Evolutionary conservation across 2,888 invertebrate species (phyloP), one percentile per base, ranked within the genome.

Genomic region (Ellobium chinense): DNA sequence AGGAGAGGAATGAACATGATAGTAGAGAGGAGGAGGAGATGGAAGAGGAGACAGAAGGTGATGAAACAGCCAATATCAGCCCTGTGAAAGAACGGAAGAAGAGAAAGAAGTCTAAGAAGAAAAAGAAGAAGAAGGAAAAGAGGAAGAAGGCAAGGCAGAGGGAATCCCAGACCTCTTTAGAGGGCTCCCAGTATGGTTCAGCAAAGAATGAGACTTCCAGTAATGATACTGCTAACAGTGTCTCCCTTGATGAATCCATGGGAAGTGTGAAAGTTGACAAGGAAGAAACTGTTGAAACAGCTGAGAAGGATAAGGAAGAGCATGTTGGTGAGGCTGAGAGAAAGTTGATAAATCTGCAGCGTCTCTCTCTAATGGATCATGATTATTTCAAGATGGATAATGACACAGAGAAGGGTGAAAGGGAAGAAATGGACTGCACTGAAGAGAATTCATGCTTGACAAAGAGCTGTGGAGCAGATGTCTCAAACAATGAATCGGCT

Each of bases 311-410:
- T 34, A 66, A 5, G 27, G 12, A 56, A 34, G n/a, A 37, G 18
- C 7, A 27, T 27, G 37, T 24, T 37, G 27, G 12, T 27, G 29
- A 1, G 27, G 3, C 14, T 39, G 18, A 18, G 7, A 7, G 7
- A 60, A 24, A 60, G 21, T 9, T 18, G n/a, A 24, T 24, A n/a
- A 7, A 60, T 21, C 14, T 24, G 21, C n/a, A 9, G 5, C 14
- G 46, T 12, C 9, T 34, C 27, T 63, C 46, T 27, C n/a, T 75
- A 39, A 39, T 73, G 3, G 77, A 77, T 39, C 77, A 77, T 60
- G 77, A 76, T 34, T 76, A 76, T 36, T 39, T 66, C 36, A 36
- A 54, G 1, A n/a, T n/a, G n/a, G n/a, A n/a, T n/a, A n/a, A n/a
- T n/a, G n/a, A n/a, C n/a, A n/a, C n/a, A n/a, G n/a, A n/a, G n/a